phyloP scores from a whole-genome alignment of 2,797 vertebrate species.

The Notolabrus celidotus region DNA sequence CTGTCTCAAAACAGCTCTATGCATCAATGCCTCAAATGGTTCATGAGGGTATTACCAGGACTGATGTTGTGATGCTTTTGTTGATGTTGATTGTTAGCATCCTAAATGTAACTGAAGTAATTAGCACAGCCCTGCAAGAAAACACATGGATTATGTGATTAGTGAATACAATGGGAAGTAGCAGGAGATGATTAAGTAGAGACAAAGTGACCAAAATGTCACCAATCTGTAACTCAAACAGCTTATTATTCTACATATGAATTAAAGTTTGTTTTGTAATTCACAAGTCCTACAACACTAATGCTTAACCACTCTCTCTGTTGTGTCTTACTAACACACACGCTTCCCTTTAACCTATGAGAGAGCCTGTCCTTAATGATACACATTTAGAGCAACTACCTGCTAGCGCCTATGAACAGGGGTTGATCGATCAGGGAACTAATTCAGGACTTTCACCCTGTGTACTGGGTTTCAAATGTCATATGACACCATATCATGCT shows the following conservation, averaged over 20 bases:
- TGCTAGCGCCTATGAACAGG: neutral
- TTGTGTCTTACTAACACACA: too few relatives aligned
- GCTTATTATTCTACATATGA: neutral
- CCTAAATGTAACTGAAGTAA: conserved; percentile 42
- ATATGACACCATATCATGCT: too few relatives aligned
- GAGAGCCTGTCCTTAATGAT: too few relatives aligned
- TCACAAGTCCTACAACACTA: too few relatives aligned
- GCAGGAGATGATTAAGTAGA: conserved; percentile 21
- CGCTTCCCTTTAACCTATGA: too few relatives aligned
- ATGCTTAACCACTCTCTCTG: too few relatives aligned
- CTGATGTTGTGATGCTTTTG: conserved; percentile 39
- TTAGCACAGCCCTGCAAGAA: conserved; percentile 50
- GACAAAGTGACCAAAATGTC: conserved; percentile 3
- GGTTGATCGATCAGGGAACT: neutral
- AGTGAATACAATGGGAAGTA: conserved; percentile 53
- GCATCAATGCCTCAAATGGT: neutral
- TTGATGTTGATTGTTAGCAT: conserved; percentile 26
- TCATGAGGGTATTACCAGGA: conserved; percentile 22
- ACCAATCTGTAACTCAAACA: neutral
- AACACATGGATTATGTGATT: conserved; percentile 71
- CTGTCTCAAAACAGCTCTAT: conserved; percentile 13
- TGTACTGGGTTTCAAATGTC: too few relatives aligned
- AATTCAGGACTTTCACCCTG: too few relatives aligned
- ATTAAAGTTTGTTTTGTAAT: too few relatives aligned
- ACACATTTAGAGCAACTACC: neutral